Evolutionary conservation across 92 coral and sea anemone genomes (phyloP).

Genomic region (Paramuricea clavata): DNA sequence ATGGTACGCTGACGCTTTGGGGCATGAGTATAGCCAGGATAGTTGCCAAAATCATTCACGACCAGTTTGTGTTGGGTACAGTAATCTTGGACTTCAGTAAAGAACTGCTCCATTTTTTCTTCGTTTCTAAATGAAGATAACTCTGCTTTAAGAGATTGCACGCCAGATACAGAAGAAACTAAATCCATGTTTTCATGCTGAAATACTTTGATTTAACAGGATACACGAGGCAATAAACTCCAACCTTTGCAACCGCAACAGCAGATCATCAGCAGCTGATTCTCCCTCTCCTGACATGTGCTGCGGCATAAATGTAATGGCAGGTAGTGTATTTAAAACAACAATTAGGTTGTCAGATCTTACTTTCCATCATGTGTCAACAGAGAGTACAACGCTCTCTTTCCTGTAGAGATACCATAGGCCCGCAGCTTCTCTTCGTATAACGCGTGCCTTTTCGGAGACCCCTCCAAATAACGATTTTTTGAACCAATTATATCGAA

Average conservation of each 20-base stretch:
- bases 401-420: slow-evolving; percentile 11
- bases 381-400: slow-evolving; percentile 9
- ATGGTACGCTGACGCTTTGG: slow-evolving; percentile 34
- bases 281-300: slow-evolving; percentile 31
- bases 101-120: slow-evolving; percentile 1
- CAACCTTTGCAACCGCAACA: background rate
- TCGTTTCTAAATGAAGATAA: slow-evolving; percentile 6
- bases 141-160: background rate
- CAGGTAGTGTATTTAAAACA: slow-evolving; percentile 17
- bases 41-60: background rate
- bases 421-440: slow-evolving; percentile 10
- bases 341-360: slow-evolving; percentile 25
- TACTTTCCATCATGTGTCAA: slow-evolving; percentile 29
- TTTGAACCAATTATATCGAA: slow-evolving; percentile 27
- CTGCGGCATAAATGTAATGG: slow-evolving; percentile 21
- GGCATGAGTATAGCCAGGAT: background rate
- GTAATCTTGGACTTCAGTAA: too few species aligned
- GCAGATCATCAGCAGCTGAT: slow-evolving; percentile 13
- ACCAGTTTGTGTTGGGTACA: background rate
- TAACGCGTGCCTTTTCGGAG: slow-evolving; percentile 7
- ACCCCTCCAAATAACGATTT: slow-evolving; percentile 12
- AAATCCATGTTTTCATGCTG: slow-evolving; percentile 26
- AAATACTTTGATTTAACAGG: slow-evolving; percentile 2
- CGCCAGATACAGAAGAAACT: background rate
- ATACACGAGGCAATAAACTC: background rate